Evolutionary conservation across 1,140 invertebrate genomes (phyloP), one percentile per base, ranked within the genome.

Genomic region (Diprion similis): DNA sequence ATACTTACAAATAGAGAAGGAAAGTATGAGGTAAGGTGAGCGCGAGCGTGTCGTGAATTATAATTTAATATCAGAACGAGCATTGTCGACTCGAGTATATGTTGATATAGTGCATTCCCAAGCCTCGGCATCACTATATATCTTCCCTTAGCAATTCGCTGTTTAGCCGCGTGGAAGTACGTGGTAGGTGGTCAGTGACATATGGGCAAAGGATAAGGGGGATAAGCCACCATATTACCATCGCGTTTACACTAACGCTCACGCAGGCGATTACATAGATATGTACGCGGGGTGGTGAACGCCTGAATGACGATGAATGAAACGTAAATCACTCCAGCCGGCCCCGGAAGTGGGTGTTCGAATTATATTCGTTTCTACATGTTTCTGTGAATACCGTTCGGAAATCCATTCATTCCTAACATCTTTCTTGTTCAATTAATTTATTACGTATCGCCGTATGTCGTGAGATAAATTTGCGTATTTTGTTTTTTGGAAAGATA

Each of bases 151-250:
- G 51, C 51, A 59, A 59, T 59, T 59, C 51, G 51, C 51, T 59
- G n/a, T 59, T 59, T 59, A 59, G 51, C 51, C 51, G 51, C n/a
- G 11, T 59, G 11, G 51, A 59, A 59, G 51, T 17, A 17, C 75
- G 78, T 79, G 78, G 82, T 84, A 86, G 84, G 83, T 85, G 83
- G 83, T 85, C 82, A 83, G 80, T 85, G 84, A 86, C 82, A 83
- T 81, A 84, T 78, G 80, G 72, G 75, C 9, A 71, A 70, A 66
- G 78, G 79, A 81, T 85, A 85, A 86, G 51, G 24, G 51, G 51
- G 51, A 59, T 15, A 59, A 59, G 51, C 51, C 11, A 59, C 51
- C 11, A 59, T 81, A 73, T 80, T 77, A 75, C 72, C 74, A 74
- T 75, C 73, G 77, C 79, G 85, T 86, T 84, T 84, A 78, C 84